These are phyloP conservation scores for Odontamblyopus lacepedii DNA, from an alignment of 2,797 vertebrate genomes.

Conservation along the genomic window DNA sequence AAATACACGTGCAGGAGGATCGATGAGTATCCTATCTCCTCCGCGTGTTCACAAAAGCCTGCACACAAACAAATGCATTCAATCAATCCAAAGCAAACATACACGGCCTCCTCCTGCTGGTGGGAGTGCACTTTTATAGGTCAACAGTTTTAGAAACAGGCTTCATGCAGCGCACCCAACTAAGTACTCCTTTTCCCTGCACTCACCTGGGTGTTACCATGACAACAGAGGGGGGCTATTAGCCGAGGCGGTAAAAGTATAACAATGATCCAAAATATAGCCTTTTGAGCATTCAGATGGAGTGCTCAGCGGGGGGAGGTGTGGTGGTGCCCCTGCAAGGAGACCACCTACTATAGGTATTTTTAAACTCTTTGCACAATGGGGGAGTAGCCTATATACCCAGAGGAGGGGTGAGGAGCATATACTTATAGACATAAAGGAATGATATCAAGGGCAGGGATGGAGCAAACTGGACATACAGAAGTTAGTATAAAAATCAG, in stretches of 20 bases:
- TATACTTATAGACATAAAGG: background rate
- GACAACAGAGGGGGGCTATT: slow-evolving; percentile 67
- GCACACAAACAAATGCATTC: slow-evolving; percentile 10
- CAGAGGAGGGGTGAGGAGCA: background rate
- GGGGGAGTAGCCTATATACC: background rate
- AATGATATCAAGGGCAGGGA: background rate
- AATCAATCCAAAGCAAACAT: slow-evolving; percentile 23
- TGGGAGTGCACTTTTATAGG: slow-evolving; percentile 70
- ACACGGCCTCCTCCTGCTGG: slow-evolving; percentile 49
- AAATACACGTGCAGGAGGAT: slow-evolving; percentile 30
- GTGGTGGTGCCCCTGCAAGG: slow-evolving; percentile 15
- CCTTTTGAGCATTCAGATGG: slow-evolving; percentile 37
- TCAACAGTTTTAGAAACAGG: slow-evolving; percentile 72
- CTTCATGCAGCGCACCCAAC: slow-evolving; percentile 63
- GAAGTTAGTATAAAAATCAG: background rate
- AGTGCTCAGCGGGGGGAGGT: slow-evolving; percentile 18
- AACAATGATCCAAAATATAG: slow-evolving; percentile 63
- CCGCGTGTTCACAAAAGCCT: slow-evolving; percentile 15
- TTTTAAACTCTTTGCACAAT: slow-evolving; percentile 35
- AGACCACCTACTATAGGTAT: slow-evolving; percentile 18
- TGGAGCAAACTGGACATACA: background rate
- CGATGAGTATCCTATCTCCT: slow-evolving; percentile 15
- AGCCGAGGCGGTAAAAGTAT: slow-evolving; percentile 59
- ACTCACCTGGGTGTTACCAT: slow-evolving; percentile 79
- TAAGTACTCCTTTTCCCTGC: slow-evolving; percentile 69